Evolutionary conservation across 2,888 invertebrate genomes (phyloP), one percentile per base, ranked within the genome.

Genomic region (Nezara viridula): DNA sequence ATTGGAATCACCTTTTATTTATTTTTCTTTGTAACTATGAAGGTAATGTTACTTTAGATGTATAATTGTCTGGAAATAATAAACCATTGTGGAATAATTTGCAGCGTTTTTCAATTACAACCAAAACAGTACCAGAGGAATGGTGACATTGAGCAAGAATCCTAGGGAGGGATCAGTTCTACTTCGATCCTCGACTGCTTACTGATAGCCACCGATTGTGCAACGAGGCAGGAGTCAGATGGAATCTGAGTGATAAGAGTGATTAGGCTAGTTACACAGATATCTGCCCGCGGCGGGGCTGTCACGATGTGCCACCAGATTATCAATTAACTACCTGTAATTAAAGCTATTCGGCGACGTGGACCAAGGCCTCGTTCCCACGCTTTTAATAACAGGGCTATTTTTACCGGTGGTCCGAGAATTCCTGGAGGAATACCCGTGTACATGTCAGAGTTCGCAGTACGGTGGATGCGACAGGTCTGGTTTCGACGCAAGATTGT

Each of bases 261-360:
- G 66, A 73, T 73, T 73, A 73, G 66, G 66, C 32, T 73, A 37
- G 66, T 73, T 73, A 73, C 66, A 37, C 66, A 73, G 66, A 73
- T 73, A 73, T 73, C 66, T 21, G 27, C 37, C 55, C 32, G 27
- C 27, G 27, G 14, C 27, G 27, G 12, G 27, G 27, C 60, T 73
- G 66, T 73, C 66, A 73, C 66, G 66, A 73, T 73, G 66, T 73
- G 66, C 66, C 66, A 73, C 66, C 32, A 73, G 66, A 73, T 73
- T 73, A 73, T 73, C 66, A 73, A 73, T 73, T 73, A 73, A 73
- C 66, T 73, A 73, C 32, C 66, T 73, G 66, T 73, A 73, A 73
- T 73, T 73, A 73, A 73, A 73, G 32, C 66, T 73, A 73, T 73
- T 73, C 37, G 66, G 66, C 21, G 66, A 73, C 66, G 66, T 37